Conservation (phyloP, 2,113 vertebrate species). For the Pipra filicauda region DNA sequence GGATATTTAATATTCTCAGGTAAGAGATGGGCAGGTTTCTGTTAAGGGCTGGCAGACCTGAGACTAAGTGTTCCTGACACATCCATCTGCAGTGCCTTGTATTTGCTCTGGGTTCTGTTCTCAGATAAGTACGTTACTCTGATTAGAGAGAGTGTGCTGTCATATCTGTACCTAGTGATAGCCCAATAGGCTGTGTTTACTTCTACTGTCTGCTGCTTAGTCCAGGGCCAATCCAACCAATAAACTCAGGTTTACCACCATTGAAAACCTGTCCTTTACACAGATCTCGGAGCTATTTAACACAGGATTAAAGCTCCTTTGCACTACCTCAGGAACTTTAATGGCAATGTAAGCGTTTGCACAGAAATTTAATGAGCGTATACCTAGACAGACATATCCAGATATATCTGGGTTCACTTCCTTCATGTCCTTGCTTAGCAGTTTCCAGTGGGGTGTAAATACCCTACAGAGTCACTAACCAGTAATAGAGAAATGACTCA, state of each 20-base stretch:
- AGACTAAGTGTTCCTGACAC: background rate
- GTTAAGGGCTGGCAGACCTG: background rate
- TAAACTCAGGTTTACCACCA: background rate
- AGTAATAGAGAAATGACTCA: background rate
- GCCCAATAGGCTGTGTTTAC: background rate
- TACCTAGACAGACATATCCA: background rate
- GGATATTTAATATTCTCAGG: background rate
- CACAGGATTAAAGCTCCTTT: background rate
- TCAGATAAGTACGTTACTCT: background rate
- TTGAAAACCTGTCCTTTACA: background rate
- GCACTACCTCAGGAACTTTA: background rate
- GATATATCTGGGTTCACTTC: background rate
- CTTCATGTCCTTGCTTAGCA: background rate
- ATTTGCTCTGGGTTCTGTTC: background rate
- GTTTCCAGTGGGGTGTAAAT: background rate
- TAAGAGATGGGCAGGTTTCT: background rate
- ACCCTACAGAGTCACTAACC: background rate
- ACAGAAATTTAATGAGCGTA: background rate
- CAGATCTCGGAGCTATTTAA: background rate
- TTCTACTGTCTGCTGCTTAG: background rate
- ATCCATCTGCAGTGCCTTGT: background rate
- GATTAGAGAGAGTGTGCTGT: background rate
- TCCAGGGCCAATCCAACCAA: background rate
- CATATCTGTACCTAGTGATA: background rate
- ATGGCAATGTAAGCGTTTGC: background rate